Evolutionary conservation across 2,797 vertebrate species (phyloP).

Genomic region (Knipowitschia caucasica): DNA sequence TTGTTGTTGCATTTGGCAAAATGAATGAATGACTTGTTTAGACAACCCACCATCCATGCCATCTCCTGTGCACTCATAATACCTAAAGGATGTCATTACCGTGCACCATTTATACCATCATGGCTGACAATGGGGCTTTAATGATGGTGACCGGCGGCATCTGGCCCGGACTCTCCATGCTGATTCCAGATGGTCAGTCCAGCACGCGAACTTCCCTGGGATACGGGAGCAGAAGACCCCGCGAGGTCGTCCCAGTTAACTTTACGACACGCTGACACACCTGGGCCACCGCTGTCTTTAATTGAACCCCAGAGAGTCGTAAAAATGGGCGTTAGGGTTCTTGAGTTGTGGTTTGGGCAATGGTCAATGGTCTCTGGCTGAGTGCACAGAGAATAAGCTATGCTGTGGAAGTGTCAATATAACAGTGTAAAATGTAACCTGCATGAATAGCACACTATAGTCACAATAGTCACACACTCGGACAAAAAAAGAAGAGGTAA

Average conservation of each 20-base stretch:
- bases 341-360: conserved; percentile 3
- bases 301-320: conserved; percentile 3
- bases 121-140: neutral
- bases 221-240: conserved; percentile 1
- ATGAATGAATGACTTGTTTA: conserved; percentile 3
- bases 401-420: too few relatives aligned
- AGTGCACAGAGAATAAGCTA: too few relatives aligned
- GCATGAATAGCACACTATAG: too few relatives aligned
- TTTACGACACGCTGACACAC: conserved; percentile 6
- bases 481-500: too few relatives aligned
- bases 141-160: conserved; percentile 10
- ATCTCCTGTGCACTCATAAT: neutral
- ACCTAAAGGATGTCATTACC: conserved; percentile 13
- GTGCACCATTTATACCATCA: conserved; percentile 1
- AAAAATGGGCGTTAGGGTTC: neutral
- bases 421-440: too few relatives aligned
- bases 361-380: neutral
- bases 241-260: conserved; percentile 3
- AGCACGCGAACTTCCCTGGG: conserved; percentile 3
- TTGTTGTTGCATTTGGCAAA: neutral
- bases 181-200: conserved; percentile 10
- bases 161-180: neutral
- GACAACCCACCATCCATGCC: neutral
- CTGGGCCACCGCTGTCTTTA: neutral
- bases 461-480: too few relatives aligned